Evolutionary conservation across 2,888 invertebrate genomes (phyloP), one percentile per base, ranked within the genome.

Genomic region (Bimastos eiseni): DNA sequence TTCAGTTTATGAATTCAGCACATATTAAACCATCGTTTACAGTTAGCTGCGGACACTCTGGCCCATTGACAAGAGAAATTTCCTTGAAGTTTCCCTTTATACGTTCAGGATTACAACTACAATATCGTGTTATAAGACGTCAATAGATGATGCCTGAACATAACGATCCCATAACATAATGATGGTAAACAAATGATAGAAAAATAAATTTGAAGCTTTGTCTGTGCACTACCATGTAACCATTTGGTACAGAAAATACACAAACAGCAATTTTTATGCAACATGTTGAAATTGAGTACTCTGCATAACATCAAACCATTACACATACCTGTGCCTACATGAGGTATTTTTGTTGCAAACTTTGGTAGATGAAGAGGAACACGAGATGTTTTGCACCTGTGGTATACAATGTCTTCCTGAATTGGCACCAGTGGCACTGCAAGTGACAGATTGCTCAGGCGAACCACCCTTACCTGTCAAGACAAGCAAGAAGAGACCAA

Each of bases 341-440:
- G 86, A 86, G 86, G 86, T 37, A 86, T 11, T 86, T 37, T 36
- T 86, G 86, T 86, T 86, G 86, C 86, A 86, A 37, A 86, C 37
- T 86, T 86, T 86, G 36, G 86, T 24, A 86, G 86, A 86, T 34
- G 86, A 86, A 34, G 86, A 86, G 36, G 86, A 86, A 36, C 86
- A 86, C 21, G 86, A n/a, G 86, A 30, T 19, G 86, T 36, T 86
- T 34, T 34, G 34, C 86, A 37, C 86, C 86, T 36, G 37, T 33
- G 86, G 86, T 37, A 37, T 37, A 86, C 86, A 86, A 36, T 37
- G 86, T 36, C 37, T 34, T 15, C 86, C 37, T 6, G 70, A 70
- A 70, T 70, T 70, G 70, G 70, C 70, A 70, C 30, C 30, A 70
- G 13, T n/a, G 70, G 70, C 70, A 70, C 70, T 70, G n/a, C 70